Evolutionary conservation across 2,888 invertebrate genomes (phyloP).

Genomic region (Drosophila paracracens): DNA sequence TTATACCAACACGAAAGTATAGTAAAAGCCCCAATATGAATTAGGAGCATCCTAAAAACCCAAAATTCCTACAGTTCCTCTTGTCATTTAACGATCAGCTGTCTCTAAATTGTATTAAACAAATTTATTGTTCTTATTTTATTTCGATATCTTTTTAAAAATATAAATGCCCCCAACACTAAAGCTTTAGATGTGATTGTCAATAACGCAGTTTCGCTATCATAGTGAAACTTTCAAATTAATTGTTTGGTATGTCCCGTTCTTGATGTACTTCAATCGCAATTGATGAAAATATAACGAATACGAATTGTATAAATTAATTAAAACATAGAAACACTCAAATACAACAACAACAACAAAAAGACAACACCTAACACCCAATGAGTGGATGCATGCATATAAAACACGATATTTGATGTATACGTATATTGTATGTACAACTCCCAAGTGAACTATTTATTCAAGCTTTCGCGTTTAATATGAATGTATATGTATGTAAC

Average conservation of each 20-base stretch:
- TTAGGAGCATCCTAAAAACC: constrained; percentile 3
- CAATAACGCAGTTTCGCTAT: neutral
- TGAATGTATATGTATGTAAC: constrained; percentile 43
- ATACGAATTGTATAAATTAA: constrained; percentile 44
- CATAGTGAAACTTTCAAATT: constrained; percentile 2
- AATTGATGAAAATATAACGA: constrained; percentile 25
- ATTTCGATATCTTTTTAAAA: constrained; percentile 20
- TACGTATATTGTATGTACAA: constrained; percentile 11
- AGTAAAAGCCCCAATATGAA: neutral
- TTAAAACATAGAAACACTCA: constrained; percentile 20
- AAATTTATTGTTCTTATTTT: neutral
- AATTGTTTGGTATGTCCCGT: constrained; percentile 17
- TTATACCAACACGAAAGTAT: constrained; percentile 1
- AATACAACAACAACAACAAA: constrained; percentile 12
- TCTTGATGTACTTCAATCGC: constrained; percentile 30
- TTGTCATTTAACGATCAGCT: constrained; percentile 26
- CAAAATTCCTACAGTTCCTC: constrained; percentile 38
- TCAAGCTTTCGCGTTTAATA: constrained; percentile 25
- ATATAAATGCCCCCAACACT: constrained; percentile 6
- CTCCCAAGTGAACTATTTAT: constrained; percentile 29
- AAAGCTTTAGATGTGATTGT: constrained; percentile 15
- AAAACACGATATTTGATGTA: constrained; percentile 12
- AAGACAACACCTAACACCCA: constrained; percentile 9
- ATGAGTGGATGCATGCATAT: constrained; percentile 7
- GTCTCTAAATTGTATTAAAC: constrained; percentile 28